phyloP scores from a whole-genome alignment of 2,113 vertebrate genomes.

The Sigmodon hispidus region DNA sequence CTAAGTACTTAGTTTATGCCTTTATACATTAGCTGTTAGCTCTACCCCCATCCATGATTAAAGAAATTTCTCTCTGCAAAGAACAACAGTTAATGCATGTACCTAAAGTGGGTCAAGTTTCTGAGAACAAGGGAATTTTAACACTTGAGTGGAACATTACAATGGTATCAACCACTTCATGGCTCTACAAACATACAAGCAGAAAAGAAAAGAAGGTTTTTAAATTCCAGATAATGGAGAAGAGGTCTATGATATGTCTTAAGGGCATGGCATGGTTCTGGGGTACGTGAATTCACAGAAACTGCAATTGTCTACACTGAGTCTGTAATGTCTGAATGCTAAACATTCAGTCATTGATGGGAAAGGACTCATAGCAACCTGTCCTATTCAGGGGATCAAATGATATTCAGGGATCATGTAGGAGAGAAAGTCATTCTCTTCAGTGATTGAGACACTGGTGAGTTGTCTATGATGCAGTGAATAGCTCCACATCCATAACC shows the following conservation, averaged over 20 bases:
- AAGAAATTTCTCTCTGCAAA: not conserved
- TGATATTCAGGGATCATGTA: too few relatives aligned
- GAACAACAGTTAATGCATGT: not conserved
- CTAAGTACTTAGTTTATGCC: too few relatives aligned
- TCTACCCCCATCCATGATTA: not conserved
- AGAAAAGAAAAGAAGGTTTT: not conserved
- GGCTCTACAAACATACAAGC: not conserved
- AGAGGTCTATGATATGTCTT: not conserved
- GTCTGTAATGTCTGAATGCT: rapidly evolving
- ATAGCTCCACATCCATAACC: too few relatives aligned
- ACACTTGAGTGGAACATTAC: not conserved
- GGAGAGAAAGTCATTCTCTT: not conserved
- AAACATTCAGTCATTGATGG: not conserved
- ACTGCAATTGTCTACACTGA: not conserved
- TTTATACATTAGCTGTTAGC: not conserved
- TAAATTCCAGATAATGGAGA: not conserved
- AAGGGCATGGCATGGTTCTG: too few relatives aligned
- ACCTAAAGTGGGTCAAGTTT: not conserved
- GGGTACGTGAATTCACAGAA: not conserved
- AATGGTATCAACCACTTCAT: not conserved
- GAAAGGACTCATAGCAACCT: not conserved
- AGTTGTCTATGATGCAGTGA: not conserved
- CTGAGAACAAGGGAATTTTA: too few relatives aligned
- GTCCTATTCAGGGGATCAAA: not conserved
- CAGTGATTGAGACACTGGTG: not conserved